Evolutionary conservation across 2,113 vertebrate species (phyloP).

Genomic region (Apodemus speciosus): DNA sequence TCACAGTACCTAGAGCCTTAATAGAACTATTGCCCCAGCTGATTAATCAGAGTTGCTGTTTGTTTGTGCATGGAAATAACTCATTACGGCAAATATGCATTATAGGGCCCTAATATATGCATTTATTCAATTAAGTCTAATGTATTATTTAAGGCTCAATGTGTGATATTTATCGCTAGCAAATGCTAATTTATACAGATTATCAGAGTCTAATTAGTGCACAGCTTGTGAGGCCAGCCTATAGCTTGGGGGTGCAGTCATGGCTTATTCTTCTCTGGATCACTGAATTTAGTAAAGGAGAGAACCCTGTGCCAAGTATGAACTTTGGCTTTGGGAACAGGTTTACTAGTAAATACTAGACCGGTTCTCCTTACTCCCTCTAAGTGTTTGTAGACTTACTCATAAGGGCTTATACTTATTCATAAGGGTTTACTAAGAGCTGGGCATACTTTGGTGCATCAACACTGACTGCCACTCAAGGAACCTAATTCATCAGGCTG

Average conservation of each 20-base stretch:
- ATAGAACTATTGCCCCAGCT: constrained; percentile 46
- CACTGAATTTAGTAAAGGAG: not conserved
- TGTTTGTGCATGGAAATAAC: constrained; percentile 74
- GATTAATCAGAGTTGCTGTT: constrained; percentile 74
- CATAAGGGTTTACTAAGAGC: not conserved
- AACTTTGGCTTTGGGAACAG: not conserved
- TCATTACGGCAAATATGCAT: constrained; percentile 76
- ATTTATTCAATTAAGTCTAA: constrained; percentile 80
- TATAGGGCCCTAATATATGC: constrained; percentile 75
- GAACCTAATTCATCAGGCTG: not conserved
- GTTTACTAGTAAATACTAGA: not conserved
- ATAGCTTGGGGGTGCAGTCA: not conserved
- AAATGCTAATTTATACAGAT: constrained; percentile 79
- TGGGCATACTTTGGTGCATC: not conserved
- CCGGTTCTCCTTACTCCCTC: not conserved
- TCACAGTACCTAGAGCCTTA: constrained; percentile 46
- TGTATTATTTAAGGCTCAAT: constrained; percentile 77
- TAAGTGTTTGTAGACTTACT: not conserved
- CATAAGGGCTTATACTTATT: not conserved
- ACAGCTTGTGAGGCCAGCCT: constrained; percentile 51
- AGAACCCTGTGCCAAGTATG: too few relatives aligned
- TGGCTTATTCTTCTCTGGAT: not conserved
- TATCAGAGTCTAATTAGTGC: constrained; percentile 71
- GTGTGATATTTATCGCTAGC: constrained; percentile 72
- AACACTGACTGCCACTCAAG: not conserved